Evolutionary conservation across 2,888 invertebrate species (phyloP).

Genomic region (Drosophila infuscata): DNA sequence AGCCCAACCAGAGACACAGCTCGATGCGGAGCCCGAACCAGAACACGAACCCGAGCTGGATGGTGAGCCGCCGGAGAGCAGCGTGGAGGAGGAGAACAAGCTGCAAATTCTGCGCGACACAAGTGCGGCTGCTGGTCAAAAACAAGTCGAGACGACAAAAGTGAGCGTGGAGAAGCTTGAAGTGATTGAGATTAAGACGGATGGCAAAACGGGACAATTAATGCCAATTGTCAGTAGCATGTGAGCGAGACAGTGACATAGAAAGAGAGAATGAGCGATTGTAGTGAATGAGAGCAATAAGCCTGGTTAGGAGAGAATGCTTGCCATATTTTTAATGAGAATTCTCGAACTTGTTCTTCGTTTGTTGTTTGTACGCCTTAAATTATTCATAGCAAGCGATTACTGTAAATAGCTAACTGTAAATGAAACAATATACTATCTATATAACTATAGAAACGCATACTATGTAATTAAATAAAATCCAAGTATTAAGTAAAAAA

Average conservation of each 20-base stretch:
- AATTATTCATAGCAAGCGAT: slow-evolving; percentile 73
- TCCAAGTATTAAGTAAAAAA: slow-evolving; percentile 64
- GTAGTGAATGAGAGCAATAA: slow-evolving; percentile 22
- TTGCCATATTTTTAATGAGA: slow-evolving; percentile 77
- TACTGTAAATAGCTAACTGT: slow-evolving; percentile 72
- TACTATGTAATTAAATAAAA: slow-evolving; percentile 52
- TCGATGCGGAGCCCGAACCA: slow-evolving; percentile 15
- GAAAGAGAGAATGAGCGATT: slow-evolving; percentile 13
- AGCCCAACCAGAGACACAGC: slow-evolving; percentile 19
- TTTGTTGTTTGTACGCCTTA: slow-evolving; percentile 48
- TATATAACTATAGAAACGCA: slow-evolving; percentile 47
- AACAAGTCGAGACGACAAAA: slow-evolving; percentile 61
- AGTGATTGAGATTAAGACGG: slow-evolving; percentile 85
- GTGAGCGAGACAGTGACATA: slow-evolving; percentile 13
- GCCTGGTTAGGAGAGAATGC: slow-evolving; percentile 29
- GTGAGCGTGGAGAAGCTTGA: slow-evolving; percentile 85
- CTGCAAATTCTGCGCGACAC: slow-evolving; percentile 63
- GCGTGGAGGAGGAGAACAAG: slow-evolving; percentile 49
- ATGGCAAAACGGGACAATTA: slow-evolving; percentile 83
- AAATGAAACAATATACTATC: slow-evolving; percentile 54
- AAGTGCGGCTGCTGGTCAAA: slow-evolving; percentile 33
- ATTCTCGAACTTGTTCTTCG: slow-evolving; percentile 42
- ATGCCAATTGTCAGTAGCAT: slow-evolving; percentile 71
- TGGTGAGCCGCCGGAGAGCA: slow-evolving; percentile 22
- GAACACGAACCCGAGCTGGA: slow-evolving; percentile 18